A percentile compares a stretch with the other conserved stretches of the same genome.
Evolutionary conservation across 2,888 invertebrate genomes (phyloP).

Genomic region (Neocrepidodera transversa): DNA sequence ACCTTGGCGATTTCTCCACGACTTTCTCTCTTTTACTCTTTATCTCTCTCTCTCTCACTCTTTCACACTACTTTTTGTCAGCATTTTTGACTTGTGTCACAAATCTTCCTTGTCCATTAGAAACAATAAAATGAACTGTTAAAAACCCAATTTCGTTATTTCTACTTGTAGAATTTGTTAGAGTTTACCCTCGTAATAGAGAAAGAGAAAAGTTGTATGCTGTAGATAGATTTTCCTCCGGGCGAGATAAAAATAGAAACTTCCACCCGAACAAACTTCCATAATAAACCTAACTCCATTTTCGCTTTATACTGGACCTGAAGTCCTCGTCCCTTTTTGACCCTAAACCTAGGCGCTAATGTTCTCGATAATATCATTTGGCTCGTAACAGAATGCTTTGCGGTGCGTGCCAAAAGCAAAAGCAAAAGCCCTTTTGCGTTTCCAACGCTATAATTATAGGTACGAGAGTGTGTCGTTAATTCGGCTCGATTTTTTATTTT

Average conservation of each 20-base stretch:
- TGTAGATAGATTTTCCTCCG: too few relatives aligned
- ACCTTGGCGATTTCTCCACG: too few relatives aligned
- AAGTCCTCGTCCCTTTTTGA: slow-evolving; percentile 23
- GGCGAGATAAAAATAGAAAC: slow-evolving; percentile 1
- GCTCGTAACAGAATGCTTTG: slow-evolving; percentile 43
- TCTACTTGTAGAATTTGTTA: too few relatives aligned
- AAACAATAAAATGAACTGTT: too few relatives aligned
- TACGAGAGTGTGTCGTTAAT: slow-evolving; percentile 10
- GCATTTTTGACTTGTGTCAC: too few relatives aligned
- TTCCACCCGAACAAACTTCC: slow-evolving; percentile 9
- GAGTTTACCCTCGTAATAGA: too few relatives aligned
- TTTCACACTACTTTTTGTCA: too few relatives aligned
- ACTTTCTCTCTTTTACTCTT: too few relatives aligned
- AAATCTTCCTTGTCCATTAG: too few relatives aligned
- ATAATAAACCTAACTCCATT: slow-evolving; percentile 26
- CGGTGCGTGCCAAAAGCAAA: slow-evolving; percentile 48
- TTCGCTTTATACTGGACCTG: slow-evolving; percentile 18
- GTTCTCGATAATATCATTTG: slow-evolving; percentile 46
- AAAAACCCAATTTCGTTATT: too few relatives aligned
- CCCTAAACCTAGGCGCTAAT: slow-evolving; percentile 38
- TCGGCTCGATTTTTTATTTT: slow-evolving; percentile 10
- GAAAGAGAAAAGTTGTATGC: too few relatives aligned
- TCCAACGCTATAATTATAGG: slow-evolving; percentile 21
- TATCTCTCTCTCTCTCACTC: too few relatives aligned
- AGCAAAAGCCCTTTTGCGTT: slow-evolving; percentile 24